Conservation (phyloP, 1,140 invertebrate genomes). For the Dreissena polymorpha region DNA sequence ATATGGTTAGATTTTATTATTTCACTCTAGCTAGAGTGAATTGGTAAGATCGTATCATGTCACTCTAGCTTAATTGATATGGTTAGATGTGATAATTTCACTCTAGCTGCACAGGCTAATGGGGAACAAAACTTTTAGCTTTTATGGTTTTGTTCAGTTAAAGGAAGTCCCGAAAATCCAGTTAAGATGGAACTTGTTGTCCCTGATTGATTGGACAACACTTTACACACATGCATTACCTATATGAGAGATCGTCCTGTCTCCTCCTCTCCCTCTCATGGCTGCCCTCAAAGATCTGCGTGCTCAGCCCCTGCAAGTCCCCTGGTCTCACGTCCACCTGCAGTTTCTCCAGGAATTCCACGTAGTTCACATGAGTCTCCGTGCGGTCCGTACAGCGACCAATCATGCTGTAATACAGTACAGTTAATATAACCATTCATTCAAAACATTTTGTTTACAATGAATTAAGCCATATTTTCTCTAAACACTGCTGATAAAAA, state of each 20-base stretch:
- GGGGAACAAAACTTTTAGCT: too few relatives aligned
- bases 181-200: too few relatives aligned
- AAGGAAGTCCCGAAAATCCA: too few relatives aligned
- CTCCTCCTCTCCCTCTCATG: slow-evolving; percentile 61
- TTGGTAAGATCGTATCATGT: too few relatives aligned
- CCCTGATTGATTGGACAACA: too few relatives aligned
- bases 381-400: slow-evolving; percentile 60
- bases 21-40: too few relatives aligned
- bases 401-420: slow-evolving; percentile 67
- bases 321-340: slow-evolving; percentile 74
- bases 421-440: too few relatives aligned
- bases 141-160: too few relatives aligned
- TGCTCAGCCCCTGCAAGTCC: slow-evolving; percentile 73
- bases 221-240: slow-evolving; percentile 52
- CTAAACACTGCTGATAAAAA: background rate
- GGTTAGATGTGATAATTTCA: too few relatives aligned
- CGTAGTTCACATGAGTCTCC: slow-evolving; percentile 72
- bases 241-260: slow-evolving; percentile 64
- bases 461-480: background rate
- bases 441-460: background rate
- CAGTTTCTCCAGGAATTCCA: slow-evolving; percentile 73
- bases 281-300: slow-evolving; percentile 72
- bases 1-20: too few relatives aligned
- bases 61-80: too few relatives aligned
- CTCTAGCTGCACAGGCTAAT: too few relatives aligned